Base-by-base conservation (phyloP, 2,888 invertebrate genomes). In the Brenthis hecate region DNA sequence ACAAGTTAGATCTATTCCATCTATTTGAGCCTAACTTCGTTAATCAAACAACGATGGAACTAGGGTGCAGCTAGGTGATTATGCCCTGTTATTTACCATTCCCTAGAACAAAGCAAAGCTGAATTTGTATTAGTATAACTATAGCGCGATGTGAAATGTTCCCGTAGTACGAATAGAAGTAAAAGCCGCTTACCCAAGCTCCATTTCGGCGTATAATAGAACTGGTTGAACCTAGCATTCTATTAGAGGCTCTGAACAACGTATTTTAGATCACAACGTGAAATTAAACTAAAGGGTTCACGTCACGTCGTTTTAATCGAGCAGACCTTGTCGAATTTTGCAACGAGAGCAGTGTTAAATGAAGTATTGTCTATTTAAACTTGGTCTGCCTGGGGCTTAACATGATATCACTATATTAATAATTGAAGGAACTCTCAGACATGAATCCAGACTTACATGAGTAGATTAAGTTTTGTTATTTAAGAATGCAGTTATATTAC, bases 21-120 rank as follows among this genome's bases (percentile, higher is more conserved):
- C 47, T 60, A 66, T 66, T 48, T 47, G n/a, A 23, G 8, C 32
- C 53, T 47, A 66, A 66, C 66, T 66, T 66, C 32, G 58, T 48
- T 66, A 66, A 66, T 66, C 58, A 66, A 66, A 66, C 58, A 53
- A 54, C 53, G 66, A 66, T 58, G 66, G 47, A 14, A 60, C 47
- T 66, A 58, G 47, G 66, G 54, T 66, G 63, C 28, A 63, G 62
- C 47, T 36, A 58, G 54, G 54, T 69, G 56, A 62, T 66, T 69
- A 69, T 66, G 57, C 58, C 54, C 54, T 63, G 66, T 63, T 66
- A 63, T 69, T 69, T 69, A 58, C 66, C 54, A 66, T 66, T 55
- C 56, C 55, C 32, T 28, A 28, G 60, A 56, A 67, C 66, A 64
- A 66, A 70, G 63, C 68, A 68, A 60, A 62, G 47, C 65, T 54